A percentile compares a stretch with the other conserved stretches of the same genome.
These are phyloP conservation scores for Amblyjoppa fuscipennis DNA, from an alignment of 2,888 invertebrate species.

Conservation along the genomic window DNA sequence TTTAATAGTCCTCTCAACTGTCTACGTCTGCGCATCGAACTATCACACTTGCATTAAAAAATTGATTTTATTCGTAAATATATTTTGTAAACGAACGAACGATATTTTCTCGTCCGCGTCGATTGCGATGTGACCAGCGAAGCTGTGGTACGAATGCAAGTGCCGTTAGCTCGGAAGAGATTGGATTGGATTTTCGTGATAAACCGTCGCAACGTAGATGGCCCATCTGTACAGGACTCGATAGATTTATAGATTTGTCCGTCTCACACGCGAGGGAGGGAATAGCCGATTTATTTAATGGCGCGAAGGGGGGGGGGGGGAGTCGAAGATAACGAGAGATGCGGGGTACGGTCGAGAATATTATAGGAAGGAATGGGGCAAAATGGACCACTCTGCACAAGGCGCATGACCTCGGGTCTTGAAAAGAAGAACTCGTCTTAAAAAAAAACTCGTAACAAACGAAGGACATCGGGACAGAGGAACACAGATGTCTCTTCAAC, in stretches of 20 bases:
- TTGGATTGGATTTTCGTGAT: conserved; percentile 44
- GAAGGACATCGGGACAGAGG: background rate
- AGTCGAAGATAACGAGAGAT: conserved; percentile 44
- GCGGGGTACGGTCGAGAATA: conserved; percentile 1
- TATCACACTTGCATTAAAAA: background rate
- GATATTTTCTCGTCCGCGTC: background rate
- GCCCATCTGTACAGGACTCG: conserved; percentile 44
- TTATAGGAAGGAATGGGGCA: background rate
- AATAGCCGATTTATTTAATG: conserved; percentile 50
- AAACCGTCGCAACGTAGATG: conserved; percentile 7
- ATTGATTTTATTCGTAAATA: too few relatives aligned
- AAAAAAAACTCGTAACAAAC: background rate
- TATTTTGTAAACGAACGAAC: background rate
- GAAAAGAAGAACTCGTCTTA: background rate
- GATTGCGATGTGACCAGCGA: conserved; percentile 2
- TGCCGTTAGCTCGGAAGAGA: conserved; percentile 27
- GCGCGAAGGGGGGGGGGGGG: conserved; percentile 23
- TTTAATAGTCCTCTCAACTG: background rate
- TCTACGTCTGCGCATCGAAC: background rate
- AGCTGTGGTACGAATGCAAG: conserved; percentile 18
- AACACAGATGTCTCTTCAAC: too few relatives aligned
- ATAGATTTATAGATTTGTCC: conserved; percentile 54
- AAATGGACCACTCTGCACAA: background rate
- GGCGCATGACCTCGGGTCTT: too few relatives aligned
- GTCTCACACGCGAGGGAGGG: conserved; percentile 18